Base-by-base conservation (phyloP, 2,888 invertebrate genomes). In the Agrochola litura region DNA sequence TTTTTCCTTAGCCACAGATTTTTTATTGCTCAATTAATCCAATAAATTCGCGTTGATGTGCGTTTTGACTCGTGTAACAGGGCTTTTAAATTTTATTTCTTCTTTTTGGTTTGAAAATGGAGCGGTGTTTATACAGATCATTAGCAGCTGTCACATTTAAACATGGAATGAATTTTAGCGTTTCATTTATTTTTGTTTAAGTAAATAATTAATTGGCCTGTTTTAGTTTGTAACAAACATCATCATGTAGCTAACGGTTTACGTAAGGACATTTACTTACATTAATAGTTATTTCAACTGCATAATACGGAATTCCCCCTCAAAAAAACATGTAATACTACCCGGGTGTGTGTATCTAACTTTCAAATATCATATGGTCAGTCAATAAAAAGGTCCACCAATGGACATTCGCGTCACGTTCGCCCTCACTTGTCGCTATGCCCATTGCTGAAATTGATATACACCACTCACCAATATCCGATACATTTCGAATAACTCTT, bases 391-490 rank as follows among this genome's bases (percentile, higher is more conserved):
- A 94, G 92, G 91, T 92, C 92, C 91, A 89, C 91, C 91, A 89
- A 92, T 93, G 91, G 90, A 90, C 91, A 96, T 95, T 96, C 96
- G 66, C 88, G 90, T 94, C 96, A 96, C 96, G 96, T 94, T 89
- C 94, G 91, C 89, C 91, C 92, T 90, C 91, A 90, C 92, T 92
- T 94, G 95, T 96, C 95, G 93, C 93, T 94, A 91, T 90, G 90
- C 89, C 95, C 93, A 95, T 94, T 95, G 92, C 94, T 94, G 95
- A 96, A 96, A 96, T 96, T 96, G 96, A 96, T 96, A 96, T 94
- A 95, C 94, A 93, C 93, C 92, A 91, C 92, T 86, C 86, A 89
- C 91, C 90, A 90, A 79, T 75, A 83, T 74, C 75, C 68, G 74
- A 71, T 78, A 76, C 78, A 80, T 77, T 56, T 71, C 54, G 65